Base-by-base conservation (phyloP, 2,888 invertebrate genomes). In the Cryptus viduatorius region DNA sequence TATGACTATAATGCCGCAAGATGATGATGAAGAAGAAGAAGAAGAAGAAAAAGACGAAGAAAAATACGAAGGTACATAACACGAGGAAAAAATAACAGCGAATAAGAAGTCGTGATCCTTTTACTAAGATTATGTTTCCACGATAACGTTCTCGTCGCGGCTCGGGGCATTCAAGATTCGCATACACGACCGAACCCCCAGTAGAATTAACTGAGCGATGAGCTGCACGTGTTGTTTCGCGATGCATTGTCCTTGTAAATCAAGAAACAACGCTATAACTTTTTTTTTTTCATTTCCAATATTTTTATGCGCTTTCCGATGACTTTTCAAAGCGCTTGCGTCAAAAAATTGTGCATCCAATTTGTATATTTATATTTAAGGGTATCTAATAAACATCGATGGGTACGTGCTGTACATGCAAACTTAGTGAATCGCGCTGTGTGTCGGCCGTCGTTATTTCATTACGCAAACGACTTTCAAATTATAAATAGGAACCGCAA, bases 401-500 rank as follows among this genome's bases (percentile, higher is more conserved):
- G 37, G 7, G 37, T 37, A 37, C 37, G 37, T 37, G 37, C 37
- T 37, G 37, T 1, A 37, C 37, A 37, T 37, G 37, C 4, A 8
- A 37, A 37, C 10, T 56, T 10, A 24, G 56, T 3, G 56, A 8
- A 3, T 12, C 12, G 56, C 19, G 56, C 24, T 10, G 16, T 19
- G 19, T 19, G 19, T 14, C 29, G 29, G 59, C 59, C 48, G 29
- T 73, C 68, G 78, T 65, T 69, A 77, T 87, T 7, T 89, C 87
- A 87, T 91, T 90, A 85, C 90, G 90, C 88, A 91, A 92, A 91
- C 89, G 82, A 90, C 90, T 90, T 90, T 86, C 87, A 85, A 87
- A 80, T 90, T 92, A 92, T 92, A 92, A 92, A 92, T 92, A 93
- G 91, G 87, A 87, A 79, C 86, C 88, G 84, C 88, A 90, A 92